Percentiles rank a stretch among this genome's conserved stretches.
Conservation (phyloP, 92 coral and sea anemone species). For the Desmophyllum pertusum region DNA sequence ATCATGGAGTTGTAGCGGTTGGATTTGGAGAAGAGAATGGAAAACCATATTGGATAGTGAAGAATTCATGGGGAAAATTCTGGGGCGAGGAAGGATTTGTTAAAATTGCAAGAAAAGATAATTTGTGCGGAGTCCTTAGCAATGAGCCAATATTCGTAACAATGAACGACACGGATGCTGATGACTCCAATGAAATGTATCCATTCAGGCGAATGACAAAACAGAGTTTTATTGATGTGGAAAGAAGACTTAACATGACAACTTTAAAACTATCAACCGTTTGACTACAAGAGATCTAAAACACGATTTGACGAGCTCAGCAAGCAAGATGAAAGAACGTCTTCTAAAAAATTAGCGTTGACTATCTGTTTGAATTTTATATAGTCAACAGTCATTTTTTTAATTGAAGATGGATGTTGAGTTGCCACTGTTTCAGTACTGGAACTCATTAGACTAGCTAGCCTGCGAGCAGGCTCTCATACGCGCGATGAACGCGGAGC, state of each 20-base stretch:
- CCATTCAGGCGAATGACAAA: constrained; percentile 77
- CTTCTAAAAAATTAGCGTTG: neutral
- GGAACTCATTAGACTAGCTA: neutral
- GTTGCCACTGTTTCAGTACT: too few species aligned
- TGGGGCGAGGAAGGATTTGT: constrained; percentile 94
- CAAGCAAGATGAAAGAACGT: neutral
- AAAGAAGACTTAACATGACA: constrained; percentile 41
- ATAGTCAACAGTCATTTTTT: neutral
- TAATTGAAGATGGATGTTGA: neutral
- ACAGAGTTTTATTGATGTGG: constrained; percentile 52
- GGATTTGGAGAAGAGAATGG: constrained; percentile 82
- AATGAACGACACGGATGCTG: constrained; percentile 51
- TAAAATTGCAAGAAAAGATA: constrained; percentile 69
- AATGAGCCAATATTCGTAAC: constrained; percentile 86
- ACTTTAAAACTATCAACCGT: constrained; percentile 77
- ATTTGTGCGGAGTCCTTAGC: constrained; percentile 83
- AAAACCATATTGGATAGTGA: constrained; percentile 80
- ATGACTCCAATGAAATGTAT: constrained; percentile 36
- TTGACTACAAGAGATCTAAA: constrained; percentile 80
- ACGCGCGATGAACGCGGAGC: too few species aligned
- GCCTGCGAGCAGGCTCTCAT: too few species aligned
- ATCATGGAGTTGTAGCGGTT: constrained; percentile 83
- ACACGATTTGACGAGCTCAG: constrained; percentile 20
- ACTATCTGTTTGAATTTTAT: neutral
- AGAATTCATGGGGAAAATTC: constrained; percentile 95